Conservation (phyloP, 1,140 invertebrate genomes). For the Drosophila prosaltans region DNA sequence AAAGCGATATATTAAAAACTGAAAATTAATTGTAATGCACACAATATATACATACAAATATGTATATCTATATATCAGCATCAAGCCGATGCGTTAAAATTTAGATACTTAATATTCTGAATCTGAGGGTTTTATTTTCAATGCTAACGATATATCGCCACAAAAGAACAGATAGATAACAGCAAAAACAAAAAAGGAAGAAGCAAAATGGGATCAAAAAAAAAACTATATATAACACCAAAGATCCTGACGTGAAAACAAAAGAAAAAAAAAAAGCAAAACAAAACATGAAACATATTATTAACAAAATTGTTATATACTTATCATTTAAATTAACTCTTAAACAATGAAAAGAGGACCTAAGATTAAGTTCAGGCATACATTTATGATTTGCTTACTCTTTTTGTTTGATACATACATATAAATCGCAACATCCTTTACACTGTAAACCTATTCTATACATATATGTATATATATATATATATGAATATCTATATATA, state of each 20-base stretch:
- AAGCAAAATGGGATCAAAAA: constrained; percentile 45
- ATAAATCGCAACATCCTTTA: background rate
- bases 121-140: background rate
- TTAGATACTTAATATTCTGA: background rate
- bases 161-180: background rate
- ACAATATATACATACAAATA: constrained; percentile 2
- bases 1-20: background rate
- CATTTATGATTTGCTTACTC: constrained; percentile 2
- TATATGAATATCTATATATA: background rate
- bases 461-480: background rate
- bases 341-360: background rate
- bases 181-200: background rate
- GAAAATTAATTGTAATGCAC: background rate
- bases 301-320: constrained; percentile 51
- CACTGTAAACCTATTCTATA: background rate
- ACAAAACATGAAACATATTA: constrained; percentile 8
- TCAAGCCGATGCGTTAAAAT: background rate
- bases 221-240: constrained; percentile 42
- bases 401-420: background rate
- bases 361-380: constrained; percentile 20
- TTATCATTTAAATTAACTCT: background rate
- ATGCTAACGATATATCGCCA: background rate
- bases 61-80: too few relatives aligned
- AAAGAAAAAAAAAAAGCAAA: background rate
- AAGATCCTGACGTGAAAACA: constrained; percentile 62